Conservation (phyloP, 2,888 invertebrate genomes). For the Eledona agricola region DNA sequence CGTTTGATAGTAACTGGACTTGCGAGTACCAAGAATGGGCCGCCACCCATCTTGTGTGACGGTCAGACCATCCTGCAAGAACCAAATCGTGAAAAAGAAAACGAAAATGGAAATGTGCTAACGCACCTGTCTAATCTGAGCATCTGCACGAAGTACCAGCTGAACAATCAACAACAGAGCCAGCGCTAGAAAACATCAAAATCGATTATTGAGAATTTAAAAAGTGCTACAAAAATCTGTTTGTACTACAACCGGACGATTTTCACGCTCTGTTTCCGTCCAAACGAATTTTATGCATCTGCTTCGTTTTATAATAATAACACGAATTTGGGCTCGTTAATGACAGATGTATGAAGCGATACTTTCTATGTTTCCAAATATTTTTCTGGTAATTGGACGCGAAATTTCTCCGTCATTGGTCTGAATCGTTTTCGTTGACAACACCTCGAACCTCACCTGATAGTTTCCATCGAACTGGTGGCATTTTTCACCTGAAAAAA, state of each 20-base stretch:
- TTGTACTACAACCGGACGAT: background rate
- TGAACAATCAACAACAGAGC: no score
- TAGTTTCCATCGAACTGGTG: constrained; percentile 51
- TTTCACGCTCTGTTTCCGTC: constrained; percentile 4
- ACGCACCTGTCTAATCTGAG: constrained; percentile 50
- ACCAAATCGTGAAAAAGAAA: constrained; percentile 1
- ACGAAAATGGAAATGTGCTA: background rate
- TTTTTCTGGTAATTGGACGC: constrained; percentile 11
- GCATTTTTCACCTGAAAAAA: constrained; percentile 44
- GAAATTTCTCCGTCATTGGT: constrained; percentile 18
- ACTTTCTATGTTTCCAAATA: constrained; percentile 12
- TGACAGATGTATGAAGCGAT: constrained; percentile 2
- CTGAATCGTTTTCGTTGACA: constrained; percentile 4
- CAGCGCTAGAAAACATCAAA: no score
- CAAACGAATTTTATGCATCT: no score
- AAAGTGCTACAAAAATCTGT: constrained; percentile 1
- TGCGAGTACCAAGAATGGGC: constrained; percentile 65
- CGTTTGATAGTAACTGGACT: constrained; percentile 11
- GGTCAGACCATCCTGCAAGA: constrained; percentile 57
- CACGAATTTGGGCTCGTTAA: background rate
- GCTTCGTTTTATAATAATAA: constrained; percentile 3
- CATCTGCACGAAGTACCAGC: constrained; percentile 40
- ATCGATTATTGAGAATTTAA: constrained; percentile 15
- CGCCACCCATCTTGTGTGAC: constrained; percentile 71
- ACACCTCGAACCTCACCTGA: constrained; percentile 40